Percentiles rank a stretch among this genome's conserved stretches.
phyloP scores from a whole-genome alignment of 2,797 vertebrate species.

The Hoplostethus atlanticus region DNA sequence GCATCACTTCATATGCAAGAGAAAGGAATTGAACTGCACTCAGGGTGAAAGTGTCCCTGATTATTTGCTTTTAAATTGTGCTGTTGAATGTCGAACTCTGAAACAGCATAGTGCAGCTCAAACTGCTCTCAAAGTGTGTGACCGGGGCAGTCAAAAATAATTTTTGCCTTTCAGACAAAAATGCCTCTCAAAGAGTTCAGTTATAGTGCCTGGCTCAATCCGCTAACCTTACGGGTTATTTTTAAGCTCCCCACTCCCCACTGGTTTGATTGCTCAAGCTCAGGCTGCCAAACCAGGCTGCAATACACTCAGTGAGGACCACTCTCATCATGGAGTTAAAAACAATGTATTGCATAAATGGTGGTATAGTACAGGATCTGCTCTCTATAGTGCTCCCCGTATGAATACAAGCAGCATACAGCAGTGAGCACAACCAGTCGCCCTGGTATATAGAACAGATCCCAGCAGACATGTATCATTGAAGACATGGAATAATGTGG shows the following conservation, averaged over 20 bases:
- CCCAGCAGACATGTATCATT: too few species aligned
- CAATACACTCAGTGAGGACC: background rate
- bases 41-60: constrained; percentile 6
- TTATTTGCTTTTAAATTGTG: constrained; percentile 9
- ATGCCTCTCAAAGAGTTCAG: background rate
- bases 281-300: constrained; percentile 7
- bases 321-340: too few species aligned
- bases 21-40: constrained; percentile 15
- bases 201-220: constrained; percentile 21
- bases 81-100: background rate
- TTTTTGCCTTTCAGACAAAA: background rate
- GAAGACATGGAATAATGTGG: too few species aligned
- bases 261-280: constrained; percentile 19
- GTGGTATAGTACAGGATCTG: too few species aligned
- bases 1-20: constrained; percentile 4
- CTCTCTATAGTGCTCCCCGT: too few species aligned
- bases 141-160: constrained; percentile 8
- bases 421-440: background rate
- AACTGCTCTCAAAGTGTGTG: background rate
- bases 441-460: too few species aligned
- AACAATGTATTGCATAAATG: too few species aligned
- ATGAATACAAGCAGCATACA: background rate
- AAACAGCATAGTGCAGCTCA: constrained; percentile 16
- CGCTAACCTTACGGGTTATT: constrained; percentile 28
- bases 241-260: constrained; percentile 25